These are phyloP conservation scores for Saxidomus purpurata DNA, from an alignment of 1,140 invertebrate species.

Conservation along the genomic window DNA sequence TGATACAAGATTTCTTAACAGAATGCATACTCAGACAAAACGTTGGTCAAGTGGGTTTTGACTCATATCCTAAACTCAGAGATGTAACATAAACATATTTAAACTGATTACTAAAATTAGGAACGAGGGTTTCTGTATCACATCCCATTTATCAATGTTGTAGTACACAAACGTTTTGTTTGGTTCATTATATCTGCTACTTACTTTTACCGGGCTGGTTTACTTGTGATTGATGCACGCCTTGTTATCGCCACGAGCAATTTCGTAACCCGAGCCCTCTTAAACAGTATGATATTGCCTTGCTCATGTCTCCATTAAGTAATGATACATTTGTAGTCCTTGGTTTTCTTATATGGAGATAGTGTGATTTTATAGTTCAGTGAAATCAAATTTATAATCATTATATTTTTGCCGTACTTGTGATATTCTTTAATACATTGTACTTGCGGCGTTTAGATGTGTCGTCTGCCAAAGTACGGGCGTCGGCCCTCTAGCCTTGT, in stretches of 20 bases:
- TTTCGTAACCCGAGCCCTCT: background rate
- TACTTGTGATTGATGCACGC: background rate
- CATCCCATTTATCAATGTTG: too few species aligned
- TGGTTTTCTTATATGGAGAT: background rate
- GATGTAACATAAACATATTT: too few species aligned
- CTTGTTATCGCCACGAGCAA: background rate
- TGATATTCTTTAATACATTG: background rate
- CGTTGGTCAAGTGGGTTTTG: too few species aligned
- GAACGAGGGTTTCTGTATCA: too few species aligned
- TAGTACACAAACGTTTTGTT: background rate
- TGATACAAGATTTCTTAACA: too few species aligned
- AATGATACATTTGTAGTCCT: slow-evolving; percentile 10
- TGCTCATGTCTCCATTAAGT: background rate
- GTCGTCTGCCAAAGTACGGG: background rate
- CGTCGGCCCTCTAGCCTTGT: background rate
- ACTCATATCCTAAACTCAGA: too few species aligned
- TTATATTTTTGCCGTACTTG: background rate
- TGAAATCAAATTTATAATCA: background rate
- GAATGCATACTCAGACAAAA: too few species aligned
- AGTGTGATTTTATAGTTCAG: background rate
- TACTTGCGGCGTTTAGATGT: background rate
- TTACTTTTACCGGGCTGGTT: background rate
- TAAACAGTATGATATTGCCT: background rate
- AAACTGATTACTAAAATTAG: too few species aligned
- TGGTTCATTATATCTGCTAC: background rate